Evolutionary conservation across 2,113 vertebrate species (phyloP).

Genomic region (Strix aluco): DNA sequence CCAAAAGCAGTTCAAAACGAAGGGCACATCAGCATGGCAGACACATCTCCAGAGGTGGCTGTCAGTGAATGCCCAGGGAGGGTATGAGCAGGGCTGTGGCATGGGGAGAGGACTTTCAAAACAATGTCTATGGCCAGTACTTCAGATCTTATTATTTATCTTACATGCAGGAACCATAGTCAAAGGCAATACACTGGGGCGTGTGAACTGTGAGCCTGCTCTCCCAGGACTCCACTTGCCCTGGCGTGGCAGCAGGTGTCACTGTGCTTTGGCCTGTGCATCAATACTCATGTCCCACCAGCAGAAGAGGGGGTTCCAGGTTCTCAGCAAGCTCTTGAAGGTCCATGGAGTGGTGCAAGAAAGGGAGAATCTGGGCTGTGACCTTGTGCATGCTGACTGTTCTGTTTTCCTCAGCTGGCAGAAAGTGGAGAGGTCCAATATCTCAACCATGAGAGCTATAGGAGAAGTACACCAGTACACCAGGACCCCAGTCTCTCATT

Average conservation of each 20-base stretch:
- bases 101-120: neutral
- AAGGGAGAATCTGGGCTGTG: neutral
- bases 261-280: neutral
- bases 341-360: neutral
- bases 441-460: neutral
- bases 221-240: neutral
- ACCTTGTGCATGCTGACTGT: neutral
- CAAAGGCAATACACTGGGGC: neutral
- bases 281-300: neutral
- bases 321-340: neutral
- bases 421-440: neutral
- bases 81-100: neutral
- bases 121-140: no score
- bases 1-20: neutral
- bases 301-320: neutral
- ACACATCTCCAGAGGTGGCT: neutral
- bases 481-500: neutral
- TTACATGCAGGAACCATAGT: neutral
- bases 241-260: neutral
- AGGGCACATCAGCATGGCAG: neutral
- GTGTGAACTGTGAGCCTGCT: neutral
- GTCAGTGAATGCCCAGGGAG: neutral
- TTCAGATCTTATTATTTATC: neutral
- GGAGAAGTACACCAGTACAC: neutral
- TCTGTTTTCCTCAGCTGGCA: neutral